Evolutionary conservation across 2,888 invertebrate species (phyloP).

Genomic region (Lordiphosa andalusiaca): DNA sequence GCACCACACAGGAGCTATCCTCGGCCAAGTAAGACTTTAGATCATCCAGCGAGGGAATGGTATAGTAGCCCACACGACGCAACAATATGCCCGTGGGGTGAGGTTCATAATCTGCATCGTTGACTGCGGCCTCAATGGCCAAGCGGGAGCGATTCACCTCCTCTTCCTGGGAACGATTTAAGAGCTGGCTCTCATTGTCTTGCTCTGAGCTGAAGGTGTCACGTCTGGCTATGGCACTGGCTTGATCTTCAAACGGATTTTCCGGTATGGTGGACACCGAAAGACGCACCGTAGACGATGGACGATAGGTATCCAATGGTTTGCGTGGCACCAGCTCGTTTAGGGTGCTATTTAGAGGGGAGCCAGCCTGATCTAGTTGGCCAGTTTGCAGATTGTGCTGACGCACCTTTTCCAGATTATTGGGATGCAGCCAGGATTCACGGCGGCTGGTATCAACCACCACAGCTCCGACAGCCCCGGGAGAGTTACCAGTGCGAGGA

Average conservation of each 20-base stretch:
- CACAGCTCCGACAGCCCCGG: not conserved
- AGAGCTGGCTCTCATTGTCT: slow-evolving; percentile 66
- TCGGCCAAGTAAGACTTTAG: slow-evolving; percentile 87
- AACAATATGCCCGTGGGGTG: slow-evolving; percentile 90
- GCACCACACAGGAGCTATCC: slow-evolving; percentile 88
- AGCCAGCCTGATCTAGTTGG: slow-evolving; percentile 42
- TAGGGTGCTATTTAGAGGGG: slow-evolving; percentile 74
- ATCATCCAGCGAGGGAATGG: slow-evolving; percentile 91
- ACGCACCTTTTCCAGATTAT: slow-evolving; percentile 76
- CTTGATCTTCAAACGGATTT: slow-evolving; percentile 74
- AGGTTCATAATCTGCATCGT: slow-evolving; percentile 53
- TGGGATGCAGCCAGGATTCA: slow-evolving; percentile 80
- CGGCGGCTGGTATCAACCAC: slow-evolving; percentile 53
- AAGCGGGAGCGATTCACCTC: slow-evolving; percentile 46
- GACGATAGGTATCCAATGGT: slow-evolving; percentile 69
- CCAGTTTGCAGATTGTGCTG: slow-evolving; percentile 70
- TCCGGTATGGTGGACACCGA: slow-evolving; percentile 74
- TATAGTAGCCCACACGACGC: slow-evolving; percentile 92
- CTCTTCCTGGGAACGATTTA: slow-evolving; percentile 60
- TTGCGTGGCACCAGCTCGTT: slow-evolving; percentile 78
- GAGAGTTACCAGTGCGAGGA: slow-evolving; percentile 7
- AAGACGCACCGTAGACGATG: slow-evolving; percentile 37
- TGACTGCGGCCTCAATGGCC: slow-evolving; percentile 42
- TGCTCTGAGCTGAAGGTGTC: slow-evolving; percentile 63
- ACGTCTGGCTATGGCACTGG: slow-evolving; percentile 47